A percentile compares a stretch with the other conserved stretches of the same genome.
phyloP scores from a whole-genome alignment of 1,140 invertebrate genomes.

The Penaeus chinensis region DNA sequence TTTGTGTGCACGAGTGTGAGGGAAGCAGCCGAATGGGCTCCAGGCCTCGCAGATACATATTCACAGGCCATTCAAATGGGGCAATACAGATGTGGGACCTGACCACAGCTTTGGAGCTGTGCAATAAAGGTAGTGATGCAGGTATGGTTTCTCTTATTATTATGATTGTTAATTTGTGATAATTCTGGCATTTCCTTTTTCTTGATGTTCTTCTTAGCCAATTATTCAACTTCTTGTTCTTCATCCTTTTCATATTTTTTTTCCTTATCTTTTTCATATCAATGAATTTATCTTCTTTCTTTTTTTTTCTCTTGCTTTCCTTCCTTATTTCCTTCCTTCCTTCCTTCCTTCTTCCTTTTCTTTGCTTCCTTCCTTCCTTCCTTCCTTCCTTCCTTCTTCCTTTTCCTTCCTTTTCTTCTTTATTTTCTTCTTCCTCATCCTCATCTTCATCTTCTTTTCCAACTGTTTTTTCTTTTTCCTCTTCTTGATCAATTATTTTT shows the following conservation, averaged over 20 bases:
- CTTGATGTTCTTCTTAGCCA: background rate
- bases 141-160: constrained; percentile 34
- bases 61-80: constrained; percentile 95
- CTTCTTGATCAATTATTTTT: no score
- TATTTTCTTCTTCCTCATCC: no score
- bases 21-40: constrained; percentile 91
- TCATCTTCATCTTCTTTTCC: background rate
- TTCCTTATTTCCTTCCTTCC: background rate
- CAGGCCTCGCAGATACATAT: constrained; percentile 88
- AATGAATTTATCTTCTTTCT: background rate
- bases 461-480: background rate
- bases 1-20: constrained; percentile 97
- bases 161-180: background rate
- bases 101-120: constrained; percentile 90
- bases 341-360: no score
- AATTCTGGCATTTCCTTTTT: background rate
- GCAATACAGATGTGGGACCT: constrained; percentile 99
- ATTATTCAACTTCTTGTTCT: no score
- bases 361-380: no score
- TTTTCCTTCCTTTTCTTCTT: background rate
- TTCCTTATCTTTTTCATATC: background rate
- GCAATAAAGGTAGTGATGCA: constrained; percentile 72
- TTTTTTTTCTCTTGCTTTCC: background rate
- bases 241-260: no score
- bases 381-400: no score